Evolutionary conservation across 2,797 vertebrate genomes (phyloP), one percentile per base, ranked within the genome.

Genomic region (Siniperca undulata): DNA sequence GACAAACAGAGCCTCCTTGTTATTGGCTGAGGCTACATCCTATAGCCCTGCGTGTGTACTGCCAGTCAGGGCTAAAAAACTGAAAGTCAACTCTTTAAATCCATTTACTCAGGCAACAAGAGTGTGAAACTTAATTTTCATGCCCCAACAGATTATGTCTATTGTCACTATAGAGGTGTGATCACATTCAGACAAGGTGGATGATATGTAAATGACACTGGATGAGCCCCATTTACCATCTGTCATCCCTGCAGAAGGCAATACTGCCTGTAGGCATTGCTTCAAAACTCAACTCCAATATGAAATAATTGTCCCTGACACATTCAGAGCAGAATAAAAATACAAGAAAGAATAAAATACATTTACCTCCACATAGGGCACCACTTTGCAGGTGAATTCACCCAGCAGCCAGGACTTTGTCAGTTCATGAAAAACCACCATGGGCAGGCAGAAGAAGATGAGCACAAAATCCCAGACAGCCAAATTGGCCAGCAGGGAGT

Each of bases 391-490:
- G 82, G 98, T 98, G 94, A 99, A 97, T 74, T 98, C 98, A 40
- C 98, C 98, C 91, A 99, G 92, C 73, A 99, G 94, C 97, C 98
- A 99, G 88, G 97, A 98, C 93, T 98, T 99, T 20, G 98, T 98
- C 83, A 99, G 96, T 80, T 99, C 97, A 56, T 99, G 98, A 88
- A 99, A 99, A 70, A 99, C 97, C 91, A 99, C 98, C 66, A 99
- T 95, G 3, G 98, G 98, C 83, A 99, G 94, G 88, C 98, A 99
- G 94, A 99, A 97, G 91, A 99, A 96, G 94, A 99, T 96, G 84
- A 99, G 96, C 46, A 97, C 95, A 78, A 99, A 99, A 94, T 99
- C 98, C 98, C 98, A 99, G 53, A 99, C 97, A 1, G 98, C 98
- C 90, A 99, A 83, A 82, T 99, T 99, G 70, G 98, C 98, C 91